Evolutionary conservation across 2,113 vertebrate species (phyloP), one percentile per base, ranked within the genome.

Genomic region (Sitta europaea): DNA sequence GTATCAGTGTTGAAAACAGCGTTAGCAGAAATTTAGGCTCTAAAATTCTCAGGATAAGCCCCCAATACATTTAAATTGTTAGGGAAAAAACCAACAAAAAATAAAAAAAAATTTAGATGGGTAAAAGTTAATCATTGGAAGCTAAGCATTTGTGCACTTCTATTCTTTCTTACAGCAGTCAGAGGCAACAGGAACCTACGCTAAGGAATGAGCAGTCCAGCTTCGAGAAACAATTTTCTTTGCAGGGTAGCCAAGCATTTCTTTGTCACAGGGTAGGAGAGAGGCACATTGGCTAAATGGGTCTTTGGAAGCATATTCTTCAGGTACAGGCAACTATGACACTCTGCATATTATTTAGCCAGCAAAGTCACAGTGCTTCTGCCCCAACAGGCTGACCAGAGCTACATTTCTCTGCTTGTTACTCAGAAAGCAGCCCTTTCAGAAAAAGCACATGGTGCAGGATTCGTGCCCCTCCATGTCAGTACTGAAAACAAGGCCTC

Each of bases 161-260:
- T 95, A 96, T 98, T 98, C 98, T 98, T 97, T 94, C 98, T 98
- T 98, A 98, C 98, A 98, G 98, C 98, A 97, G 98, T 98, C 98
- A 98, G 71, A 61, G 93, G 97, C 80, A 97, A 95, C 83, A 94
- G 96, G 97, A 97, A 97, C 94, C 96, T 97, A 96, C 6, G 9
- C 97, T 97, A 96, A 85, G 91, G 82, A 86, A 92, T 3, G 36
- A 96, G 93, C 90, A 87, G 96, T 77, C 71, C 89, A 92, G 78
- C 88, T 93, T 71, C 4, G n/a, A 82, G 54, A 70, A 71, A 94
- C 54, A 94, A 61, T 94, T 95, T 96, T 57, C 85, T 73, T n/a
- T 88, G 70, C 17, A 80, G 79, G 42, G 76, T 27, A 87, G 95
- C 74, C 83, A 89, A 92, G 54, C 47, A 12, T 68, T 48, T 91